phyloP scores from a whole-genome alignment of 2,113 vertebrate species.

The Beaufortia kweichowensis region DNA sequence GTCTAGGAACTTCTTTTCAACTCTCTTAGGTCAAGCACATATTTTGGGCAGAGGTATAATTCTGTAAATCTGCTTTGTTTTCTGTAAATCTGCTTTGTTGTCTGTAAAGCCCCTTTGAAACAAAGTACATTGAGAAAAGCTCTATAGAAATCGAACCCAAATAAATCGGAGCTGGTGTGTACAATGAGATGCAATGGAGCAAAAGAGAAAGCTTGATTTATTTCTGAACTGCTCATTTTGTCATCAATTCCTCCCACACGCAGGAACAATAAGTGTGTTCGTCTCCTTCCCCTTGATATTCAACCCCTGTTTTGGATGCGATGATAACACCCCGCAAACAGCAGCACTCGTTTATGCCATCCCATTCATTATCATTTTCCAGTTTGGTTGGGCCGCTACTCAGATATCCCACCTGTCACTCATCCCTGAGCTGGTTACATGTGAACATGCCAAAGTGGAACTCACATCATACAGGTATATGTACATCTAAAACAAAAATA shows the following conservation, averaged over 20 bases:
- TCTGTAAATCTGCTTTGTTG: too few relatives aligned
- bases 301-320: constrained; percentile 82
- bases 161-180: too few relatives aligned
- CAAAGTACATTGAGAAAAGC: too few relatives aligned
- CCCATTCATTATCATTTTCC: constrained; percentile 85
- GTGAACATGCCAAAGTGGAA: constrained; percentile 84
- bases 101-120: too few relatives aligned
- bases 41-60: too few relatives aligned
- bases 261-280: constrained; percentile 81
- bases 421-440: constrained; percentile 83
- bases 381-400: constrained; percentile 85
- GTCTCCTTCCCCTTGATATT: constrained; percentile 88
- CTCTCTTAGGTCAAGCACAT: too few relatives aligned
- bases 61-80: too few relatives aligned
- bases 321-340: constrained; percentile 71
- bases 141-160: neutral
- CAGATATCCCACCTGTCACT: constrained; percentile 89
- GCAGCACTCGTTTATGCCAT: constrained; percentile 78
- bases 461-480: constrained; percentile 87
- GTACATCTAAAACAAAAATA: neutral
- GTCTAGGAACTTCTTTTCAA: neutral
- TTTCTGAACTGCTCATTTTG: neutral
- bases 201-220: neutral
- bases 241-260: neutral
- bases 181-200: neutral